phyloP scores from a whole-genome alignment of 2,888 invertebrate genomes.

The Pseudococcus longispinus region DNA sequence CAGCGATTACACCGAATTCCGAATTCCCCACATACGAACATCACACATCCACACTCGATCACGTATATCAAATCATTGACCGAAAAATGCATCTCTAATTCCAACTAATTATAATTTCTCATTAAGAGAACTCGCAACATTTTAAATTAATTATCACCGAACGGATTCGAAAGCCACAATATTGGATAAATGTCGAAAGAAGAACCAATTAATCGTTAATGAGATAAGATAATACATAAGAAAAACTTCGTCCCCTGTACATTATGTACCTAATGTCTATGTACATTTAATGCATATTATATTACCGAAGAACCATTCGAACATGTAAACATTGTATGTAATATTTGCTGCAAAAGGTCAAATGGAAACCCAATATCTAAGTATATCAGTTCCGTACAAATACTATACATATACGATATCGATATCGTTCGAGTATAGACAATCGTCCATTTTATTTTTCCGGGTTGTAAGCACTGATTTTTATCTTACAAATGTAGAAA shows the following conservation, averaged over 20 bases:
- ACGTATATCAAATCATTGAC: neutral
- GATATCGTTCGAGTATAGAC: no score
- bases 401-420: neutral
- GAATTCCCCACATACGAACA: no score
- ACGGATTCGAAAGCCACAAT: neutral
- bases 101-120: constrained; percentile 15
- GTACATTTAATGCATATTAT: neutral
- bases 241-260: constrained; percentile 1
- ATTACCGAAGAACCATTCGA: neutral
- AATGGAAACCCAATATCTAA: neutral
- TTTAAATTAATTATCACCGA: neutral
- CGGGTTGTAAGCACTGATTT: neutral
- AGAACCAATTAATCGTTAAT: neutral
- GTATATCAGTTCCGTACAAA: neutral
- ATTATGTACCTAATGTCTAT: neutral
- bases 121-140: neutral
- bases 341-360: constrained; percentile 2
- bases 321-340: constrained; percentile 10
- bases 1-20: no score
- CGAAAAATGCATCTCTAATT: neutral
- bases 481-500: no score
- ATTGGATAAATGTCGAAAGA: neutral
- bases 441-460: neutral
- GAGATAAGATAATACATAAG: neutral
- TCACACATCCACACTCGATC: no score